Percentiles rank a stretch among this genome's conserved stretches.
Evolutionary conservation across 2,797 vertebrate genomes (phyloP).

Genomic region (Delichon dasypus): DNA sequence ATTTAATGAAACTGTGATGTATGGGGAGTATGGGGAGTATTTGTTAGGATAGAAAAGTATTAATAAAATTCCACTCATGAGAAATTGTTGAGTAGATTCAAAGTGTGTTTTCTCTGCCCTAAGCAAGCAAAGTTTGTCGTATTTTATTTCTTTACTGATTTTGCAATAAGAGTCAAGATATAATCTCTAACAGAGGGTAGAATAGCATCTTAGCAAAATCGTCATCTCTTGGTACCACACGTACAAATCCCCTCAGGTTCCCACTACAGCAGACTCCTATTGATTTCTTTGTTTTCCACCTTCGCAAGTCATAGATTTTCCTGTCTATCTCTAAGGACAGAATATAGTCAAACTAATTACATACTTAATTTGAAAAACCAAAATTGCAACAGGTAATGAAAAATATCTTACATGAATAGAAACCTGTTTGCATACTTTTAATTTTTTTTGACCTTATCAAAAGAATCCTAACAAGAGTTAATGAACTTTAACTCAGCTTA

Average conservation of each 20-base stretch:
- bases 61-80: not conserved
- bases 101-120: not conserved
- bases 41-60: not conserved
- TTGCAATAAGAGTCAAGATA: not conserved
- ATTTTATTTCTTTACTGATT: not conserved
- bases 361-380: conserved; percentile 68
- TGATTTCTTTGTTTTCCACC: conserved; percentile 73
- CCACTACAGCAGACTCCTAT: conserved; percentile 49
- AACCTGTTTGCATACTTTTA: not conserved
- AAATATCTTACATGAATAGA: not conserved
- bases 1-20: not conserved
- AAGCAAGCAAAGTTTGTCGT: not conserved
- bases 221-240: conserved; percentile 12
- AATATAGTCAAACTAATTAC: conserved; percentile 66
- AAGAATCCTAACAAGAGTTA: not conserved
- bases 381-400: conserved; percentile 59
- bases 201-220: conserved; percentile 15
- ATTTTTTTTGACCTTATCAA: not conserved
- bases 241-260: conserved; percentile 53
- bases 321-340: conserved; percentile 25
- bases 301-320: conserved; percentile 69
- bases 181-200: not conserved
- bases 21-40: not conserved
- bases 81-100: not conserved
- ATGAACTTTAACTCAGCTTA: not conserved